These are phyloP conservation scores for Paradoxurus hermaphroditus DNA, from an alignment of 2,113 vertebrate genomes.

Conservation along the genomic window DNA sequence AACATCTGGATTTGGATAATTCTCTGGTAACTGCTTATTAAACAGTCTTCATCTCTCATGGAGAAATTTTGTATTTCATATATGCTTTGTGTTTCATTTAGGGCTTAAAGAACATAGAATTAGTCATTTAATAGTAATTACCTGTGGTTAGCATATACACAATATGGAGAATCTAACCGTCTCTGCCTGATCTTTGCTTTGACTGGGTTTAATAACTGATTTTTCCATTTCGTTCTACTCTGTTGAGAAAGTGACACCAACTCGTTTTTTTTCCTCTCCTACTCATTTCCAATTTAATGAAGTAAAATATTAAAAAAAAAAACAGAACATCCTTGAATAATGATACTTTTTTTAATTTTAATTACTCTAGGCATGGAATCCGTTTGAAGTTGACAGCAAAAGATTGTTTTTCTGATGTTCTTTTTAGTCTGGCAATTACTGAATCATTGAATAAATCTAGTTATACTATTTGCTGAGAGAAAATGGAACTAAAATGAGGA, in stretches of 20 bases:
- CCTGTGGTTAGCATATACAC: neutral
- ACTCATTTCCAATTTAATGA: neutral
- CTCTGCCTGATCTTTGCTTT: neutral
- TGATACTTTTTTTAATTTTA: neutral
- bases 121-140: neutral
- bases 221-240: neutral
- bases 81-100: neutral
- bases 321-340: neutral
- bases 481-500: neutral
- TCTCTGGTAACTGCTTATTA: neutral
- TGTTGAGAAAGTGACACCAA: neutral
- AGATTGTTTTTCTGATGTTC: neutral
- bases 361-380: neutral
- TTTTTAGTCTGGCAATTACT: constrained; percentile 18
- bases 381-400: neutral
- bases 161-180: neutral
- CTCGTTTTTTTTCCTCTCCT: neutral
- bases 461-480: neutral
- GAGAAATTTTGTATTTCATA: neutral
- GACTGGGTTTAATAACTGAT: neutral
- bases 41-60: neutral
- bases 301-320: neutral
- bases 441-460: neutral
- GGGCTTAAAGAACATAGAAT: neutral
- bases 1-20: neutral